Base-by-base conservation (phyloP, 1,140 invertebrate genomes). In the Scaptomyza montana region DNA sequence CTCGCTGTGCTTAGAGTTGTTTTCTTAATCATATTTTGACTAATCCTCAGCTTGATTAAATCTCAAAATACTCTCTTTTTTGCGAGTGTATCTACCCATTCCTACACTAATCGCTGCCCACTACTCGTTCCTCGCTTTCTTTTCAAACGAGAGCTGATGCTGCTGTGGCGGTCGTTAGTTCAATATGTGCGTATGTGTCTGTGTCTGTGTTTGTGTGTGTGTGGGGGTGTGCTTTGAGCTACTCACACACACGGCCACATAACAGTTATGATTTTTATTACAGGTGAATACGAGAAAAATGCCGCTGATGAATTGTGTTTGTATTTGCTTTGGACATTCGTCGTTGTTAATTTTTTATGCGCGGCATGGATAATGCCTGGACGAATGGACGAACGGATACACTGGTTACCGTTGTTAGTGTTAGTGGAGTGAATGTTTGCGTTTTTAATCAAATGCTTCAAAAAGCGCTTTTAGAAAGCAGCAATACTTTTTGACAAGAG, bases 261-360 rank as follows among this genome's bases (percentile, higher is more conserved):
- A 49, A 43, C 63, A 72, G 75, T 89, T 89, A 89, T 89, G 85
- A 89, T 89, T 89, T 85, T 90, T 90, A 90, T 90, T 90, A 90
- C 87, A 90, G 80, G 75, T 82, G 70, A 59, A 33, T 54, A 46
- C 49, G 49, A 53, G 68, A 57, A 41, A 60, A 46, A 51, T 8
- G 47, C n/a, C 67, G 57, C 75, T 73, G 82, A 76, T 87, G 84
- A 80, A 85, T 85, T 89, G 85, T 81, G 63, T 73, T 64, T 77
- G 71, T 67, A 61, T 73, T 82, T 86, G 72, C 61, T 57, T 89
- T 70, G 72, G 66, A 77, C 77, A 77, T 80, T 67, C 50, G 43
- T 69, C 63, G 65, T 79, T 78, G 62, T 82, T 89, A 89, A 84
- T 82, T 87, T 79, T 89, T 82, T 89, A 84, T 87, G 80, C 64